Base-by-base conservation (phyloP, 2,113 vertebrate species). In the Seriola quinqueradiata region DNA sequence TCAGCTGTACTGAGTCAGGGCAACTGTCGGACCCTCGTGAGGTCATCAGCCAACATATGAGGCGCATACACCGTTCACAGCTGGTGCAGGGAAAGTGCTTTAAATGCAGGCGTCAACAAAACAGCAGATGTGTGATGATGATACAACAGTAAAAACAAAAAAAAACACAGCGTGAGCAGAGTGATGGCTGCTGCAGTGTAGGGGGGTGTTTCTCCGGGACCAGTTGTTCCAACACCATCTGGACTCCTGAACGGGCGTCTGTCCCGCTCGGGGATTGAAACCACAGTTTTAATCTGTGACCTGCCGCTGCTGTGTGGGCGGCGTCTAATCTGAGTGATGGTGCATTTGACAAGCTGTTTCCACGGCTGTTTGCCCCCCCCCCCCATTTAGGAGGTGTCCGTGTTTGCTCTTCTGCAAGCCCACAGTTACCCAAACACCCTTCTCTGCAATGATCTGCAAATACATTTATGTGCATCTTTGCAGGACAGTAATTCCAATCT, bases 281-380 rank as follows among this genome's bases (percentile, higher is more conserved):
- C 48, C 46, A 52, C 69, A 34, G 76, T 54, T 72, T 82, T 88
- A 90, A 90, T 88, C 88, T 83, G 67, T 32, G 0, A 57, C 44
- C 71, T 9, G 34, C 44, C 2, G 19, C 65, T 70, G 64, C 77
- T 71, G 76, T n/a, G 61, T 57, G 77, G 46, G 77, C 42, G 48
- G 69, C 4, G 28, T 76, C 83, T 90, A 89, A 90, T 88, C 85
- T 79, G 67, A n/a, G 0, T 83, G 87, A 89, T 87, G 83, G 81
- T 70, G 70, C 89, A 84, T 84, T 90, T 87, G 58, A 86, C 58
- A 71, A 92, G 68, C 63, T 73, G 77, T 25, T 58, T 54, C 16
- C 13, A 25, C 3, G 6, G 10, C 38, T 77, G 52, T 14, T 44
- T 73, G 19, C 11, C 17, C 36, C n/a, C 5, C 28, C 28, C 28